These are phyloP conservation scores for Diachasmimorpha longicaudata DNA, from an alignment of 1,140 invertebrate genomes.

Conservation along the genomic window DNA sequence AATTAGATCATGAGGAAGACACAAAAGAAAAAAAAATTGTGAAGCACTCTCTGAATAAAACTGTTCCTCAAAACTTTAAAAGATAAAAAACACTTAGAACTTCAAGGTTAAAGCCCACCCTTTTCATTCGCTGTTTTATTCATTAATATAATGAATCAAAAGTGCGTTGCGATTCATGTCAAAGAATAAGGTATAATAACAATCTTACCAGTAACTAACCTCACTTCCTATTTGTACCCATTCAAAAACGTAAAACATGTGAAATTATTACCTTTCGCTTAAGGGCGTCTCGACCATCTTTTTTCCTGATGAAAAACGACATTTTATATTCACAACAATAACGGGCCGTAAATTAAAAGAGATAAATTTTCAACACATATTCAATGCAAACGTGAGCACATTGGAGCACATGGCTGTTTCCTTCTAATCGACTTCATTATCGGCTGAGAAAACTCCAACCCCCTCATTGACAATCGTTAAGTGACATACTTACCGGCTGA, in stretches of 20 bases:
- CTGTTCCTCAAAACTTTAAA: background rate
- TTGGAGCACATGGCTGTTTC: background rate
- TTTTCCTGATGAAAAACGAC: constrained; percentile 52
- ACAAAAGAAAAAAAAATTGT: too few relatives aligned
- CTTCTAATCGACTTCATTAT: too few relatives aligned
- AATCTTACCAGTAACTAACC: constrained; percentile 2
- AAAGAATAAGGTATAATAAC: background rate
- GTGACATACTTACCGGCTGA: too few relatives aligned
- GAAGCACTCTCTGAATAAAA: too few relatives aligned
- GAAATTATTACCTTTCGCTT: constrained; percentile 47
- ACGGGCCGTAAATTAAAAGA: background rate
- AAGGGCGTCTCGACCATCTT: constrained; percentile 19
- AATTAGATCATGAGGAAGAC: background rate
- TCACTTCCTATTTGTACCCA: constrained; percentile 6
- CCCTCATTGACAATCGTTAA: too few relatives aligned
- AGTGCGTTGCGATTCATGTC: too few relatives aligned
- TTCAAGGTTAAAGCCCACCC: background rate
- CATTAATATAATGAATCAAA: too few relatives aligned
- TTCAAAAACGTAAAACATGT: background rate
- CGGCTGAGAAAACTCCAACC: too few relatives aligned
- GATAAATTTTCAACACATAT: background rate
- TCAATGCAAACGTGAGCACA: background rate
- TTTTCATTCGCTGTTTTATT: too few relatives aligned
- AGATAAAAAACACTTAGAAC: background rate
- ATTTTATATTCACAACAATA: constrained; percentile 25